Percentiles rank a stretch among this genome's conserved stretches.
These are phyloP conservation scores for Entomobrya multifasciata DNA, from an alignment of 2,888 invertebrate species.

Conservation along the genomic window DNA sequence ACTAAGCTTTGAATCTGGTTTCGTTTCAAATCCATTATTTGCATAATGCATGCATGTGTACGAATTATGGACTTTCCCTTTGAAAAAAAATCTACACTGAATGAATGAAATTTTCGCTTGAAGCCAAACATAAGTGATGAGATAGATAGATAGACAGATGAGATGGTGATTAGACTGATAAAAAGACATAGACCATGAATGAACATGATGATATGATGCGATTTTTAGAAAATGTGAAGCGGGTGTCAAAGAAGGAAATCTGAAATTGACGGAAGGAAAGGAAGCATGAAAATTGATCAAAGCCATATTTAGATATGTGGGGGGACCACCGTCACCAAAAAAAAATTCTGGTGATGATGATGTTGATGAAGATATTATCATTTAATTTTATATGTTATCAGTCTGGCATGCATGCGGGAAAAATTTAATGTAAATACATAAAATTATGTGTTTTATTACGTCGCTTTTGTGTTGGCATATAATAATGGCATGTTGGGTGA, in stretches of 20 bases:
- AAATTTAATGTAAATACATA: constrained; percentile 5
- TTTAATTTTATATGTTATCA: constrained; percentile 2
- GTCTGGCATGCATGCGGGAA: not conserved
- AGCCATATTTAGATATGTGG: constrained; percentile 1
- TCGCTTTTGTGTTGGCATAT: no score
- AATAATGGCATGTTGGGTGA: constrained; percentile 12
- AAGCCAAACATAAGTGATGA: not conserved
- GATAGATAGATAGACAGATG: no score
- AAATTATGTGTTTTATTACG: not conserved
- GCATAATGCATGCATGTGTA: no score
- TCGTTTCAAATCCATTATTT: no score
- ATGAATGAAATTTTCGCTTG: not conserved
- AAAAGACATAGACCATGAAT: not conserved
- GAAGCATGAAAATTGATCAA: constrained; percentile 6
- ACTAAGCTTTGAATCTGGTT: no score
- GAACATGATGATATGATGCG: not conserved
- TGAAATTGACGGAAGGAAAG: constrained; percentile 1
- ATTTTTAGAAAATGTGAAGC: not conserved
- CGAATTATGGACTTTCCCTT: constrained; percentile 17
- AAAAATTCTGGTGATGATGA: no score
- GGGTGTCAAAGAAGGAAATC: constrained; percentile 13
- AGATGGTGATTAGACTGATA: not conserved
- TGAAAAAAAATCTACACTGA: not conserved
- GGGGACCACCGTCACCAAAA: not conserved
- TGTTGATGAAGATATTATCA: constrained; percentile 28